phyloP scores from a whole-genome alignment of 2,113 vertebrate species.

The Burhinus bistriatus region DNA sequence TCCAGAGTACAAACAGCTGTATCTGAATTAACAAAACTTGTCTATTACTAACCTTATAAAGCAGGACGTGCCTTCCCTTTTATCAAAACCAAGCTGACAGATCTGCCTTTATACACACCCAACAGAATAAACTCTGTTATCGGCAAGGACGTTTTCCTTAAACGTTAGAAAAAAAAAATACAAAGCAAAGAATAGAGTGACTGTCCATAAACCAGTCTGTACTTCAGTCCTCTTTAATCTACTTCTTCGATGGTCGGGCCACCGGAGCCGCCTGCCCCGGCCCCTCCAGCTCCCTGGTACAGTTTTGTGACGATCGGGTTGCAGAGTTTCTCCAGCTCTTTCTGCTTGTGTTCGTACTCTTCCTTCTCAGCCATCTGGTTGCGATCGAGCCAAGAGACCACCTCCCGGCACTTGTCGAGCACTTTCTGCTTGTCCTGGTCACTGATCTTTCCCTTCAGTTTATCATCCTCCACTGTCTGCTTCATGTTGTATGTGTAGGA shows the following conservation, averaged over 20 bases:
- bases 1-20: constrained; percentile 58
- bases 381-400: constrained; percentile 78
- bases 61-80: constrained; percentile 70
- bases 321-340: constrained; percentile 83
- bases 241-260: constrained; percentile 84
- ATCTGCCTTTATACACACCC: constrained; percentile 64
- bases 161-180: constrained; percentile 59
- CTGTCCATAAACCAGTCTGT: constrained; percentile 62
- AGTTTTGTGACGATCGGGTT: constrained; percentile 82
- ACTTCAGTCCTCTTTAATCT: constrained; percentile 69
- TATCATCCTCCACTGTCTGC: constrained; percentile 80
- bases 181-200: constrained; percentile 49
- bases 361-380: constrained; percentile 86
- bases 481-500: constrained; percentile 83
- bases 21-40: constrained; percentile 65
- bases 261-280: constrained; percentile 50
- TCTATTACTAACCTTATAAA: constrained; percentile 73
- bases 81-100: constrained; percentile 64
- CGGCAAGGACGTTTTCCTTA: constrained; percentile 67
- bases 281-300: constrained; percentile 77
- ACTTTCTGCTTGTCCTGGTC: constrained; percentile 81
- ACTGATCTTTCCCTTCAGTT: constrained; percentile 80
- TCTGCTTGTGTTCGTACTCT: constrained; percentile 83
- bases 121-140: constrained; percentile 67
- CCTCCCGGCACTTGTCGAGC: constrained; percentile 80